Evolutionary conservation across 2,888 invertebrate species (phyloP), one percentile per base, ranked within the genome.

Genomic region (Acanthosepion lycidas): DNA sequence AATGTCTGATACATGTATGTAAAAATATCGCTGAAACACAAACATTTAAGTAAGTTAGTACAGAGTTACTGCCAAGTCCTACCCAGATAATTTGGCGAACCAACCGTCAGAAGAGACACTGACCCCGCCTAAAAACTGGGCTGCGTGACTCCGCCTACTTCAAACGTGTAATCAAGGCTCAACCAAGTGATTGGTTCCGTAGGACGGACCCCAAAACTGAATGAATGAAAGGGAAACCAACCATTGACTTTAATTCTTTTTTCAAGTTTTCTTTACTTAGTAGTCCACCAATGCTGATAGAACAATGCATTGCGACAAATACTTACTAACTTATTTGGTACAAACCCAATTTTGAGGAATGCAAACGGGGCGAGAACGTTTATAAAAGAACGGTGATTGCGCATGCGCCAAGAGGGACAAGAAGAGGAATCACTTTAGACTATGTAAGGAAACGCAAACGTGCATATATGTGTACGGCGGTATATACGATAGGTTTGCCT

Each of bases 181-280:
- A n/a, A n/a, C n/a, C n/a, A 78, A 78, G n/a, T 33, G 78, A 78
- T 78, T 78, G 78, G 5, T n/a, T 78, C n/a, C 15, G n/a, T 78
- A 12, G n/a, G 78, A 78, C n/a, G 78, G n/a, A n/a, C 78, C 78
- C 78, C 9, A 18, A n/a, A 15, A 12, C 8, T n/a, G n/a, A 15
- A 78, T 78, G 78, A 78, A n/a, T 78, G n/a, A 78, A 78, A 78
- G 78, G 8, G n/a, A 78, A 78, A 78, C 78, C 78, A 78, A 78
- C n/a, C n/a, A 78, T 12, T n/a, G 15, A 15, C n/a, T 78, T 78
- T 78, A 5, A 33, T 78, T 78, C 33, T 33, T 12, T n/a, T n/a
- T n/a, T 8, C n/a, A 78, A 78, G 78, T 78, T 78, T 78, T 78
- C n/a, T n/a, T 78, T 33, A 78, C n/a, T 33, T 33, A 15, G 78